Evolutionary conservation across 2,113 vertebrate species (phyloP).

Genomic region (Pomatostomus ruficeps): DNA sequence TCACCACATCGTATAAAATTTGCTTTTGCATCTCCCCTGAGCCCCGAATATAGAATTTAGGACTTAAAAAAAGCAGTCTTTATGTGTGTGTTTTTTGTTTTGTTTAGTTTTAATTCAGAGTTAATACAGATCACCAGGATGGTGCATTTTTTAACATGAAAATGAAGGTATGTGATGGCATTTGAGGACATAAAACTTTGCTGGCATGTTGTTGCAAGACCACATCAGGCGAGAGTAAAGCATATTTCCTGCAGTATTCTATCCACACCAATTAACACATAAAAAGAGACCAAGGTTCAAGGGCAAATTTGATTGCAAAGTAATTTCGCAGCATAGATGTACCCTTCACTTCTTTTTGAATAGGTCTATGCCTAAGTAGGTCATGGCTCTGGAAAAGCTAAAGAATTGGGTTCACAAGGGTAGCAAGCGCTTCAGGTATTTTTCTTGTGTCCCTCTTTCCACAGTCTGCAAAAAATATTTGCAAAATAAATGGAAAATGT

Average conservation of each 20-base stretch:
- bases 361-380: neutral
- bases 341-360: neutral
- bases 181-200: neutral
- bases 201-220: neutral
- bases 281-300: neutral
- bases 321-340: neutral
- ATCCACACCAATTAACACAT: neutral
- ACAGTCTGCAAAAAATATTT: neutral
- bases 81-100: neutral
- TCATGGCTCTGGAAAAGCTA: neutral
- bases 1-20: fast-evolving
- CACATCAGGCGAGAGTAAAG: neutral
- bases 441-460: neutral
- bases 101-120: neutral
- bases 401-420: neutral
- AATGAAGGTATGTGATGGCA: neutral
- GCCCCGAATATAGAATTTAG: neutral
- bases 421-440: neutral
- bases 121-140: neutral
- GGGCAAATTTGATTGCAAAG: neutral
- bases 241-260: neutral
- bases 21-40: neutral
- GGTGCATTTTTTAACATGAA: neutral
- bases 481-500: neutral
- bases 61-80: neutral